Conservation (phyloP, 2,888 invertebrate species). For the Miltochrista miniata region DNA sequence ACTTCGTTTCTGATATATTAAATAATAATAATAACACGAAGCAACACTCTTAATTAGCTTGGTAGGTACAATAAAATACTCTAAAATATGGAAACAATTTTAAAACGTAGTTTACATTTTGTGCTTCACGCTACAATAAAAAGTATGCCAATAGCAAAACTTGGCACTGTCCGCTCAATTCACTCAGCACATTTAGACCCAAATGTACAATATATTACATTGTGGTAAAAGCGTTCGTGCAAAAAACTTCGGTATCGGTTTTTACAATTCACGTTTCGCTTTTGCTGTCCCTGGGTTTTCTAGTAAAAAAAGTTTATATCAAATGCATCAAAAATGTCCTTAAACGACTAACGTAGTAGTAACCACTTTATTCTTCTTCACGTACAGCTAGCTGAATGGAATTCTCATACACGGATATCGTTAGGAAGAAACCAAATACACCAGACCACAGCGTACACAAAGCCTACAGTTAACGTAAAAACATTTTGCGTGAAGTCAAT, state of each 20-base stretch:
- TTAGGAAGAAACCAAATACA: conserved; percentile 76
- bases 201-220: conserved; percentile 84
- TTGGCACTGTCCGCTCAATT: conserved; percentile 79
- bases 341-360: conserved; percentile 79
- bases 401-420: conserved; percentile 71
- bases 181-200: conserved; percentile 82
- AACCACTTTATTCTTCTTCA: conserved; percentile 43
- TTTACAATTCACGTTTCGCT: conserved; percentile 75
- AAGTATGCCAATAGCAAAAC: conserved; percentile 81
- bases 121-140: conserved; percentile 64
- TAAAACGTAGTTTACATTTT: conserved; percentile 51
- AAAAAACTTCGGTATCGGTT: conserved; percentile 76
- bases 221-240: conserved; percentile 79
- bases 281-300: conserved; percentile 69
- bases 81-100: conserved; percentile 76
- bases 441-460: conserved; percentile 76
- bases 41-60: conserved; percentile 81
- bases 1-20: conserved; percentile 78
- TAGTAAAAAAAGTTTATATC: conserved; percentile 84
- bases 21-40: conserved; percentile 80
- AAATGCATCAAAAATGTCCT: conserved; percentile 84
- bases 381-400: conserved; percentile 75
- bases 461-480: conserved; percentile 73
- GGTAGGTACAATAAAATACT: conserved; percentile 68
- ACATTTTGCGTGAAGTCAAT: conserved; percentile 73